A percentile compares a stretch with the other conserved stretches of the same genome.
Evolutionary conservation across 2,113 vertebrate genomes (phyloP).

Genomic region (Globicephala melas): DNA sequence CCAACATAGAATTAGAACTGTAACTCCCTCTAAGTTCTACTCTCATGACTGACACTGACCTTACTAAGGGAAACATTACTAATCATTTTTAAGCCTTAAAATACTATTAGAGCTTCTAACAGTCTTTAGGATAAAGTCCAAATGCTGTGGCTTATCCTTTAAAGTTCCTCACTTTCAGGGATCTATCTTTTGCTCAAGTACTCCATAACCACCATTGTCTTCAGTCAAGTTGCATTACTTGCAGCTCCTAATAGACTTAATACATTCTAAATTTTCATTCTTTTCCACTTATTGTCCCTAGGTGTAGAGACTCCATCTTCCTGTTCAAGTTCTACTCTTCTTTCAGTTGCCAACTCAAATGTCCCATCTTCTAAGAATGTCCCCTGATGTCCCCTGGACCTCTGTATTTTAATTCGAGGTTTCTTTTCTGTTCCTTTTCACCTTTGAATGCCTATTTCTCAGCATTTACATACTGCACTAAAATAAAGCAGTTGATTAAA

Average conservation of each 20-base stretch:
- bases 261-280: background rate
- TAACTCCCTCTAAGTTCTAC: background rate
- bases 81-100: background rate
- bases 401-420: background rate
- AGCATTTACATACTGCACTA: background rate
- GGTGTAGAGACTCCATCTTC: background rate
- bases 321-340: background rate
- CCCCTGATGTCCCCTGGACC: background rate
- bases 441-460: background rate
- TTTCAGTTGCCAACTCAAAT: background rate
- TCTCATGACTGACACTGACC: background rate
- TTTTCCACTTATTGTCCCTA: rapidly evolving
- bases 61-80: background rate
- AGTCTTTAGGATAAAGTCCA: background rate
- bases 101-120: background rate
- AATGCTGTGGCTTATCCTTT: background rate
- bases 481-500: background rate
- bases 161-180: background rate
- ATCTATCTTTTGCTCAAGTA: background rate
- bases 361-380: background rate
- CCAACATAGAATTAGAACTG: background rate
- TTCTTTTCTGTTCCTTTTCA: background rate
- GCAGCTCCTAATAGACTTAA: background rate
- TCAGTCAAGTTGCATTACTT: background rate
- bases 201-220: background rate